Base-by-base conservation (phyloP, 2,797 vertebrate species). In the Pangasius krempfi region DNA sequence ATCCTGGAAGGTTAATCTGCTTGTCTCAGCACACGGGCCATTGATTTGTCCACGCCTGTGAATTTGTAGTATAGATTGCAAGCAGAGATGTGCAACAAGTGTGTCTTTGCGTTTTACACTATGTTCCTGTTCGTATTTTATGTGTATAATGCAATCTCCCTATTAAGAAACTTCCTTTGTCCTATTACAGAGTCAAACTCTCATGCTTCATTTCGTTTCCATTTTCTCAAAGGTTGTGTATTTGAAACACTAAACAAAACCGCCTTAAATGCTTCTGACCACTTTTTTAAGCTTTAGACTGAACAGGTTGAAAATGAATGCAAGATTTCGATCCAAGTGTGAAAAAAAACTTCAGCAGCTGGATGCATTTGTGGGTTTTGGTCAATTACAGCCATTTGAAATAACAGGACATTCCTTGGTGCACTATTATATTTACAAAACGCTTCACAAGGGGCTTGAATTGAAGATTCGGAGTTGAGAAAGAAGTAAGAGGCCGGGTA, bases 371-470 rank as follows among this genome's bases (percentile, higher is more conserved):
- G 6, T 73, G 76, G 60, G 78, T 86, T 85, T 85, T 60, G 90
- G 80, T 89, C 91, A 90, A 90, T 92, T 89, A 91, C 70, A 56
- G 84, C 82, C 64, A 54, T 90, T 88, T 91, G 89, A 89, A 91
- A 92, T 92, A 91, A 89, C 91, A 91, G 87, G 90, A 90, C 91
- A 89, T 92, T 91, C 90, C 87, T 87, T 40, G 0, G 84, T 0
- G 84, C 66, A 40, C 80, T 85, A 75, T 85, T 88, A 47, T 84
- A 62, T 89, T 89, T 88, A 87, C 68, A 3, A 60, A 86, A 86
- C 22, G 58, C 33, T 60, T 22, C n/a, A 64, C 68, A 40, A 90
- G 84, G 78, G 73, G 16, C 44, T 47, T 37, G 85, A 82, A 88
- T 56, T 47, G 85, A 30, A 84, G 86, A 84, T 58, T 64, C 25